Base-by-base conservation (phyloP, 2,113 vertebrate genomes). In the Triplophysa rosa region DNA sequence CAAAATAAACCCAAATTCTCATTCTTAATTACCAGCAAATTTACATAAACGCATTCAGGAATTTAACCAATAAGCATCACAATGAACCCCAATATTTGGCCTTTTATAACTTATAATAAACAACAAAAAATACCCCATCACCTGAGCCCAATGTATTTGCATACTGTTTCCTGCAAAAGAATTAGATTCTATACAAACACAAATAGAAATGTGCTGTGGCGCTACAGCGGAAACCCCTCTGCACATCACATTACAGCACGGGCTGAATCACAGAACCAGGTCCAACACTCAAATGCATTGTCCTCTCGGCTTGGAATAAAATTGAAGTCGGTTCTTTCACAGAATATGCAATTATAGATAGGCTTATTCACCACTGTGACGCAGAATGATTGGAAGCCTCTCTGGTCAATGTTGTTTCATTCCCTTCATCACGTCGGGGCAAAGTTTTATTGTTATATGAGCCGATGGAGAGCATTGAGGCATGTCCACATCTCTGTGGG, bases 381-480 rank as follows among this genome's bases (percentile, higher is more conserved):
- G 78, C 78, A 82, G 77, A 61, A 66, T 67, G 68, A 70, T 54
- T 65, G 59, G 67, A 33, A 17, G 66, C 37, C 58, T 61, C 62
- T 78, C 54, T 73, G 72, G 42, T 81, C 58, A 75, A 81, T 80
- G 79, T 79, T 58, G 76, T 78, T 67, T 80, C 78, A 61, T 84
- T 82, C 52, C 72, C 67, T 84, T 85, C 76, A 83, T 81, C 73
- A 84, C 81, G 79, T 81, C 67, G 56, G 66, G 59, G 56, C 80
- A 85, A 77, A 85, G 81, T 88, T 89, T 88, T 86, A 89, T 84
- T 52, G 68, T 79, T 84, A 80, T 83, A 66, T 83, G 77, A 69
- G 78, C 78, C 84, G 71, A 89, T 91, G 81, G 89, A 90, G 89
- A 67, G 67, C 84, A 91, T 63, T 77, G 85, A 84, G 83, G 86